Evolutionary conservation across 2,113 vertebrate genomes (phyloP), one percentile per base, ranked within the genome.

Genomic region (Motacilla tschutschensis): DNA sequence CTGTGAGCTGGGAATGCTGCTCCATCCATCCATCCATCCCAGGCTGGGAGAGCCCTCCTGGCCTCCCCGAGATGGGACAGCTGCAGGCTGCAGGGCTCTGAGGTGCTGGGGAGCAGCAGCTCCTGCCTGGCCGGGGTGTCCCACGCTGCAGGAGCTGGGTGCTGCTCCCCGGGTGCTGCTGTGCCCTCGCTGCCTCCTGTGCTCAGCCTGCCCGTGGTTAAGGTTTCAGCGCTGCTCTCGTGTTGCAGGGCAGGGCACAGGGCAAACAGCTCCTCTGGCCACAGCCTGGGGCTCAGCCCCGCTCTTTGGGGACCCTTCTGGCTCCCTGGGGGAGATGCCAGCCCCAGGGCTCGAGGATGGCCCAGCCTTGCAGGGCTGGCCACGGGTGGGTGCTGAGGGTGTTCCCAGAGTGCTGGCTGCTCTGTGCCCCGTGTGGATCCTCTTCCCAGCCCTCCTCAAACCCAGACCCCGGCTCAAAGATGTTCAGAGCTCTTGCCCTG

Each of bases 261-360:
- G 3, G 12, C 57, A 4, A 2, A 0, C 31, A 26, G 66, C 55
- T 50, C 18, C 22, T 22, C 24, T 2, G 17, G 57, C 28, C 3
- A 2, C 5, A 65, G 55, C 35, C 59, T 29, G 40, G 18, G 24
- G 29, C 64, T 1, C 2, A 51, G 58, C 50, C 47, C 41, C 38
- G 12, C 2, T 8, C 79, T n/a, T 11, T 1, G 4, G 67, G 44
- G 25, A 19, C 44, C 2, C 14, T 63, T 7, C 35, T 2, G 15
- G 64, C 33, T 51, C 5, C 1, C 54, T 2, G 20, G 0, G 2
- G 2, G 13, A 6, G 6, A 17, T 29, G 29, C 58, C 51, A 21
- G 0, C 22, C 22, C 29, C 0, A 15, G 18, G 9, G 9, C 2
- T 8, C 12, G 69, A 10, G 38, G 38, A 3, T 1, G 2, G 54